These are phyloP conservation scores for Leptinotarsa rubiginosa DNA, from an alignment of 2,888 invertebrate genomes.

Conservation along the genomic window DNA sequence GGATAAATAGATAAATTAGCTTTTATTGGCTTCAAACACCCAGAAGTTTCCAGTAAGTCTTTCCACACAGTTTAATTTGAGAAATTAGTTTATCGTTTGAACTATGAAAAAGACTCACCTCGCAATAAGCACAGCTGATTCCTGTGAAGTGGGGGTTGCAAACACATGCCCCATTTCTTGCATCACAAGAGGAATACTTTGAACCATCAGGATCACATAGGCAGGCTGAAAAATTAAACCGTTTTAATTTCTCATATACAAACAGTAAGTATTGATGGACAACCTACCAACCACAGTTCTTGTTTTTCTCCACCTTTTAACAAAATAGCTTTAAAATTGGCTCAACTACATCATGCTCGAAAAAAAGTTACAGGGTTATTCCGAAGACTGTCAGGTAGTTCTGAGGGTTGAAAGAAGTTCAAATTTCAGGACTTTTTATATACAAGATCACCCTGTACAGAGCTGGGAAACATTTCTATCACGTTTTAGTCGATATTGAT, in stretches of 20 bases:
- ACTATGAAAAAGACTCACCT: constrained; percentile 67
- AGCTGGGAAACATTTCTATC: not conserved
- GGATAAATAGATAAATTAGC: no score
- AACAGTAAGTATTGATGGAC: not conserved
- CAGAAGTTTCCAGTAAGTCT: no score
- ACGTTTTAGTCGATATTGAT: constrained; percentile 6
- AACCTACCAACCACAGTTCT: not conserved
- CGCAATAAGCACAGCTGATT: constrained; percentile 80
- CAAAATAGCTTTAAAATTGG: no score
- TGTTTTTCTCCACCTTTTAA: not conserved
- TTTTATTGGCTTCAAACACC: no score
- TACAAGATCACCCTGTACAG: not conserved
- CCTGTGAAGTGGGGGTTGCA: constrained; percentile 81
- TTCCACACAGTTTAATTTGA: no score
- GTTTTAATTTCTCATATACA: no score
- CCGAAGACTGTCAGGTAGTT: no score
- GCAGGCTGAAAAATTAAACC: constrained; percentile 77
- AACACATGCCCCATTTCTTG: constrained; percentile 81
- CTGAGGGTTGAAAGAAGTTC: no score
- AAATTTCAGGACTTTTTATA: not conserved
- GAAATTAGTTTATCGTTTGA: not conserved
- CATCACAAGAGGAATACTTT: constrained; percentile 78
- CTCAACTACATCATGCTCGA: no score
- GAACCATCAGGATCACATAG: constrained; percentile 83
- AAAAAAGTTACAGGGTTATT: no score